Evolutionary conservation across 2,797 vertebrate species (phyloP).

Genomic region (Trematocara caparti): DNA sequence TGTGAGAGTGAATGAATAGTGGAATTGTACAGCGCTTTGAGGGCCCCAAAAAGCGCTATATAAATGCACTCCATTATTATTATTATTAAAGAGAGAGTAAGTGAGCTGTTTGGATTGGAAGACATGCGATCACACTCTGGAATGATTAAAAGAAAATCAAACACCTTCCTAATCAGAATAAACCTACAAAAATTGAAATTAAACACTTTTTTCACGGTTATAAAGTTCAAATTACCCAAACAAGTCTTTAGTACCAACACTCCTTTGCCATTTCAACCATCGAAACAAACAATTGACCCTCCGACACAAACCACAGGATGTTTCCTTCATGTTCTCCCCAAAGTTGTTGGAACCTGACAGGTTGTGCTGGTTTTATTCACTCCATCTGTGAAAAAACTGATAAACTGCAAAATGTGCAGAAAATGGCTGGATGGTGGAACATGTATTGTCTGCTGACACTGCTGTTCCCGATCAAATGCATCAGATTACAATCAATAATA

Average conservation of each 20-base stretch:
- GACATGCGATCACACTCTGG: not conserved
- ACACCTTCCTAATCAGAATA: not conserved
- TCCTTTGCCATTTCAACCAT: not conserved
- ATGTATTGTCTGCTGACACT: not conserved
- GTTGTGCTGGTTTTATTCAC: not conserved
- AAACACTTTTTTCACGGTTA: not conserved
- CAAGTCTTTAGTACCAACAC: not conserved
- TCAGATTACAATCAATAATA: not conserved
- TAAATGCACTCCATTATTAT: too few relatives aligned
- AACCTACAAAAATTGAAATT: not conserved
- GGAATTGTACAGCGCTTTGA: too few relatives aligned
- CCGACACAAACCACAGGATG: conserved; percentile 1
- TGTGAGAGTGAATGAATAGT: too few relatives aligned
- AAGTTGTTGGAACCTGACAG: not conserved
- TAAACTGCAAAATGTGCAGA: not conserved
- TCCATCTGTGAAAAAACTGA: not conserved
- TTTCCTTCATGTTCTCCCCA: conserved; percentile 12
- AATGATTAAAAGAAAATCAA: not conserved
- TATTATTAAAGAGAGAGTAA: not conserved
- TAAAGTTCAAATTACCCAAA: not conserved
- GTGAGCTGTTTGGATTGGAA: not conserved
- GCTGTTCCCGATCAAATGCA: not conserved
- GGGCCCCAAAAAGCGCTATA: too few relatives aligned
- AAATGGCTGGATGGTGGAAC: not conserved
- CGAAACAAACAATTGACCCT: not conserved